These are phyloP conservation scores for Coreius guichenoti DNA, from an alignment of 2,797 vertebrate genomes.

Conservation along the genomic window DNA sequence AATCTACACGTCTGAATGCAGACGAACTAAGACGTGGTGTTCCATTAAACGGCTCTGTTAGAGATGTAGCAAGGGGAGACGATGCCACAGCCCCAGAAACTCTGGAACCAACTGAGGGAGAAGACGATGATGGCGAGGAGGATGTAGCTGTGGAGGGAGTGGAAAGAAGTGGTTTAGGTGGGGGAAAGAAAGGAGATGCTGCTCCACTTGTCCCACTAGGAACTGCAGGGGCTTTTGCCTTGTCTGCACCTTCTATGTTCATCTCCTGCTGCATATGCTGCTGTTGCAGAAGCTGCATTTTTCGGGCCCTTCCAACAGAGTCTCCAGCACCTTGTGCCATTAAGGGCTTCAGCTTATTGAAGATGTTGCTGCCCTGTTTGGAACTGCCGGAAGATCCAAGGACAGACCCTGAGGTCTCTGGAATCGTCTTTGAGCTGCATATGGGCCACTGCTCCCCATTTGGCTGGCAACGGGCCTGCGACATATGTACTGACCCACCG, in stretches of 20 bases:
- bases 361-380: slow-evolving; percentile 80
- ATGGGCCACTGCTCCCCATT: slow-evolving; percentile 81
- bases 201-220: slow-evolving; percentile 69
- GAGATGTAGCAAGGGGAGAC: slow-evolving; percentile 55
- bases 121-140: slow-evolving; percentile 73
- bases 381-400: slow-evolving; percentile 70
- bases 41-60: slow-evolving; percentile 78
- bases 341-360: slow-evolving; percentile 83
- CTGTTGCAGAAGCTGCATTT: slow-evolving; percentile 83
- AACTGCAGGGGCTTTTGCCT: slow-evolving; percentile 72
- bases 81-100: slow-evolving; percentile 54
- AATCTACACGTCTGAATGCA: slow-evolving; percentile 72
- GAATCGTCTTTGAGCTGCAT: slow-evolving; percentile 74
- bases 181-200: slow-evolving; percentile 76
- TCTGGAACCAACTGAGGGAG: slow-evolving; percentile 62
- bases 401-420: slow-evolving; percentile 63
- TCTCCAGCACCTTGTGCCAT: slow-evolving; percentile 81
- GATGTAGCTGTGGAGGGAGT: slow-evolving; percentile 69
- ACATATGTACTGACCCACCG: slow-evolving; percentile 70
- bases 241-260: slow-evolving; percentile 72
- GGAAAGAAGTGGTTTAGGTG: slow-evolving; percentile 75
- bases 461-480: slow-evolving; percentile 75
- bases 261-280: slow-evolving; percentile 79
- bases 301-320: slow-evolving; percentile 78
- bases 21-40: slow-evolving; percentile 70